phyloP scores from a whole-genome alignment of 2,797 vertebrate genomes.

The Champsocephalus gunnari region DNA sequence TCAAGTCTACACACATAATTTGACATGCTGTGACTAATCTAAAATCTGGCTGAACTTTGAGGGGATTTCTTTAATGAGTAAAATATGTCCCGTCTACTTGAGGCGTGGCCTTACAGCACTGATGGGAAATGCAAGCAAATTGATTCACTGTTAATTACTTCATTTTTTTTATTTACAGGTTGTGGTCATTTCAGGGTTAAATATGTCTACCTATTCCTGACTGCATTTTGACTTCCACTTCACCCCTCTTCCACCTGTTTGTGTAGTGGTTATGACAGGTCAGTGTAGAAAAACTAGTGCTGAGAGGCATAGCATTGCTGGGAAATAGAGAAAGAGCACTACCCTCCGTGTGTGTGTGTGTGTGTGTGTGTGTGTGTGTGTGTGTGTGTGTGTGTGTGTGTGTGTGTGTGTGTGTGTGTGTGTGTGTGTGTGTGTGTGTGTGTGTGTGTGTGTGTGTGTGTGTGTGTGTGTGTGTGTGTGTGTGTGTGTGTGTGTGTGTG shows the following conservation, averaged over 20 bases:
- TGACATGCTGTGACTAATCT: slow-evolving; percentile 59
- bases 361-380: slow-evolving; percentile 45
- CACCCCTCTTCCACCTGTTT: slow-evolving; percentile 76
- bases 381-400: slow-evolving; percentile 73
- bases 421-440: slow-evolving; percentile 31
- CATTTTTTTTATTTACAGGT: slow-evolving; percentile 13
- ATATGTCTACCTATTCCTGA: slow-evolving; percentile 47
- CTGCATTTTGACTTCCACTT: slow-evolving; percentile 61
- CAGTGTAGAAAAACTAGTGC: slow-evolving; percentile 74
- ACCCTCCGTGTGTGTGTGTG: slow-evolving; percentile 30
- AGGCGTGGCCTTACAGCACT: slow-evolving; percentile 40
- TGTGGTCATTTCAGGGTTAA: slow-evolving; percentile 43
- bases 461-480: slow-evolving; percentile 29
- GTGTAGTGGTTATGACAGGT: slow-evolving; percentile 76
- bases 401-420: slow-evolving; percentile 32
- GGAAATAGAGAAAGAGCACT: slow-evolving; percentile 54
- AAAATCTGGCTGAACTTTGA: slow-evolving; percentile 50
- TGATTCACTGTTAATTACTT: not conserved
- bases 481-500: slow-evolving; percentile 44
- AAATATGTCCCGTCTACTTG: slow-evolving; percentile 58
- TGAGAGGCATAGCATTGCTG: slow-evolving; percentile 75
- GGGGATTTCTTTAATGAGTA: slow-evolving; percentile 53
- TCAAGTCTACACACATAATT: slow-evolving; percentile 44
- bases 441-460: slow-evolving; percentile 32
- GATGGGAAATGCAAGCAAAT: slow-evolving; percentile 49